Conservation (phyloP, 2,888 invertebrate genomes). For the Oxycera nigricornis region DNA sequence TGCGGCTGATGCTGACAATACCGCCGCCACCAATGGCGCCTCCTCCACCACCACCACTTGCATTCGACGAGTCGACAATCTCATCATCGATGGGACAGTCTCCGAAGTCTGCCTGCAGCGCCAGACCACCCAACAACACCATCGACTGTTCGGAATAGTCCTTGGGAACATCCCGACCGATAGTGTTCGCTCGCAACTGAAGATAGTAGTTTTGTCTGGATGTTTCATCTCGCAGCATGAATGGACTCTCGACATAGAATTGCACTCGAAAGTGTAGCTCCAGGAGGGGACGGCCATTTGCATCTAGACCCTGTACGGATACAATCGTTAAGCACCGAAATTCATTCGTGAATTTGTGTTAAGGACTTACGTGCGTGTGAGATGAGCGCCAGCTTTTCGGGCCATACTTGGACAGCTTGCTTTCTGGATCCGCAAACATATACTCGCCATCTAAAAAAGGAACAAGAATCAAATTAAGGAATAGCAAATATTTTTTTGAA, state of each 20-base stretch:
- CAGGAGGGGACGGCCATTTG: constrained; percentile 87
- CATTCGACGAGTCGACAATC: not conserved
- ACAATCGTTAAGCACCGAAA: constrained; percentile 43
- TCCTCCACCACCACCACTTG: constrained; percentile 23
- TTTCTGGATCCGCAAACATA: constrained; percentile 92
- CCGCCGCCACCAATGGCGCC: constrained; percentile 19
- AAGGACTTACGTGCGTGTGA: constrained; percentile 80
- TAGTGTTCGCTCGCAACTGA: constrained; percentile 89
- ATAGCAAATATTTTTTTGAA: not conserved
- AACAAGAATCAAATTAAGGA: not conserved
- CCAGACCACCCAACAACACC: constrained; percentile 84
- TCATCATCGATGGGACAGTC: constrained; percentile 69
- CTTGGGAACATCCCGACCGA: constrained; percentile 69
- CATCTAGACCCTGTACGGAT: constrained; percentile 79
- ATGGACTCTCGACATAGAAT: constrained; percentile 92
- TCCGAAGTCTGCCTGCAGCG: constrained; percentile 92
- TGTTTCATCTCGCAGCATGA: constrained; percentile 88
- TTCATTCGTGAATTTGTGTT: not conserved
- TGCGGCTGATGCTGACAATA: constrained; percentile 16
- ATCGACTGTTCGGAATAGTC: constrained; percentile 68
- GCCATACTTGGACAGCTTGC: constrained; percentile 95
- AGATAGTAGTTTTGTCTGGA: constrained; percentile 94
- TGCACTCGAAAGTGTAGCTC: constrained; percentile 91
- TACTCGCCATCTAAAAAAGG: constrained; percentile 89
- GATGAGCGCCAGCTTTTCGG: constrained; percentile 96